phyloP scores from a whole-genome alignment of 2,113 vertebrate genomes.

The Leptodactylus fuscus region DNA sequence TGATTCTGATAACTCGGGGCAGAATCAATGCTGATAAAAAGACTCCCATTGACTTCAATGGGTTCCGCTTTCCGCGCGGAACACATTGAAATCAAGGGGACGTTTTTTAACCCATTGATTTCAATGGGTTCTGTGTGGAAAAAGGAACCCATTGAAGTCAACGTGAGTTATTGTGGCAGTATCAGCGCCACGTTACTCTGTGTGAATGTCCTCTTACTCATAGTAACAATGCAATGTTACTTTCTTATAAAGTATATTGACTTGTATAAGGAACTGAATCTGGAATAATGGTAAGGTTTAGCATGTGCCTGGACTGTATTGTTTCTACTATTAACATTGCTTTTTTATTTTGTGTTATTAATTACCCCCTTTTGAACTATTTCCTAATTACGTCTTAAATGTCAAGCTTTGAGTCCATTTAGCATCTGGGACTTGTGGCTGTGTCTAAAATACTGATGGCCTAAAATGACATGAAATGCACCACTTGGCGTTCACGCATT shows the following conservation, averaged over 20 bases:
- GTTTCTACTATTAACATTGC: not conserved
- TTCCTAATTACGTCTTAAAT: not conserved
- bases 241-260: not conserved
- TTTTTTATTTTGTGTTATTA: not conserved
- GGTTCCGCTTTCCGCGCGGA: no score
- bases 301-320: not conserved
- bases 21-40: no score
- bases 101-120: no score
- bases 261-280: not conserved
- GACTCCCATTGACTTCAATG: no score
- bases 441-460: no score
- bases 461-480: slow-evolving; percentile 10
- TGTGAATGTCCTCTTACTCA: no score
- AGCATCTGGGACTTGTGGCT: not conserved
- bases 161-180: no score
- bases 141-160: no score
- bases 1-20: no score
- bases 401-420: not conserved
- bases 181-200: no score
- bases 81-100: no score
- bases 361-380: not conserved
- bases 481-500: not conserved
- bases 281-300: not conserved
- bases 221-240: not conserved
- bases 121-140: no score